Evolutionary conservation across 35 echinoderm and acorn worm genomes (phyloP).

Genomic region (Eucidaris tribuloides): DNA sequence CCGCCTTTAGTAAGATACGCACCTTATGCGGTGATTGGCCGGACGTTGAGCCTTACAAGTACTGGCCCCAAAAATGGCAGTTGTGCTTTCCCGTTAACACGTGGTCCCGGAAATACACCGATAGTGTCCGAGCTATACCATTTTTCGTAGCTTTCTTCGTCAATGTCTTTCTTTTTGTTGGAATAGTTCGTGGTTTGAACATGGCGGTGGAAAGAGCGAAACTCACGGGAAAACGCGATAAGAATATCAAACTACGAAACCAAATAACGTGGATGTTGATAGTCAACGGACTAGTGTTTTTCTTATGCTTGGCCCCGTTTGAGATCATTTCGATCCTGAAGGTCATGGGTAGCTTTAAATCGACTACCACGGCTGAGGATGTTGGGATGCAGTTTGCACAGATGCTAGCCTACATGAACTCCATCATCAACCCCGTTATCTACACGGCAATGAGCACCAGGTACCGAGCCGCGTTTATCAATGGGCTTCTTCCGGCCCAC

Average conservation of each 20-base stretch:
- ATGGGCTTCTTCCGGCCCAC: constrained; percentile 32
- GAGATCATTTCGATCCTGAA: constrained; percentile 57
- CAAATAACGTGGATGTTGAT: constrained; percentile 92
- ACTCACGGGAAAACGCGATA: constrained; percentile 46
- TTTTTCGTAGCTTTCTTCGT: constrained; percentile 53
- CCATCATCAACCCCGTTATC: constrained; percentile 45
- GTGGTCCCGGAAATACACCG: constrained; percentile 30
- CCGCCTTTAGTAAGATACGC: background rate
- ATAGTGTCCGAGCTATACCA: constrained; percentile 64
- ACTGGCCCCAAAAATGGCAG: background rate
- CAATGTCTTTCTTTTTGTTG: constrained; percentile 52
- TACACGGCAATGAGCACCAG: constrained; percentile 43
- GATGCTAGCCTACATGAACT: constrained; percentile 28
- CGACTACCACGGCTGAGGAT: background rate
- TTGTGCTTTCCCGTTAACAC: background rate
- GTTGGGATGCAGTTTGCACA: background rate
- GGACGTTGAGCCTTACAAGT: background rate
- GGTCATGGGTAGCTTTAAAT: background rate
- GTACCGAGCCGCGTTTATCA: constrained; percentile 42
- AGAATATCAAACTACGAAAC: constrained; percentile 70
- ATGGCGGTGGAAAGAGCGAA: constrained; percentile 40
- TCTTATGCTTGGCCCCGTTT: constrained; percentile 47
- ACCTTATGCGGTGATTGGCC: constrained; percentile 15
- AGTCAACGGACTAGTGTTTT: constrained; percentile 72
- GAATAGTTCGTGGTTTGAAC: constrained; percentile 49